These are phyloP conservation scores for mouse (Mus musculus) DNA, from an alignment of 2,113 vertebrate genomes.

Conservation along the genomic window GRCm39 chr10:122838501-122839000, in stretches of 20 bases:
- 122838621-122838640: slow-evolving; percentile 97
- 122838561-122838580: not conserved
- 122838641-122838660: slow-evolving; percentile 95
- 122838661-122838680: slow-evolving; percentile 97
- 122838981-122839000: slow-evolving; percentile 23
- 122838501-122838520: slow-evolving; percentile 9
- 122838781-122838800: slow-evolving; percentile 98
- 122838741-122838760: slow-evolving; percentile 98
- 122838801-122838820: slow-evolving; percentile 94
- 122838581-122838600: slow-evolving; percentile 82
- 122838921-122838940: not conserved
- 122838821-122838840: slow-evolving; percentile 68
- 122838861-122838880: slow-evolving; percentile 41
- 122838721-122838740: slow-evolving; percentile 99
- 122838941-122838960: not conserved
- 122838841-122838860: slow-evolving; percentile 12
- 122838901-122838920: not conserved
- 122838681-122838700: slow-evolving; percentile 98
- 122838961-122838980: not conserved
- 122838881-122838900: slow-evolving; percentile 35
- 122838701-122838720: slow-evolving; percentile 98
- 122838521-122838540: slow-evolving; percentile 37
- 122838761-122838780: slow-evolving; percentile 99
- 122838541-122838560: slow-evolving; percentile 1
- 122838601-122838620: slow-evolving; percentile 98